Base-by-base conservation (phyloP, 2,113 vertebrate genomes). In the Tachysurus vachellii region DNA sequence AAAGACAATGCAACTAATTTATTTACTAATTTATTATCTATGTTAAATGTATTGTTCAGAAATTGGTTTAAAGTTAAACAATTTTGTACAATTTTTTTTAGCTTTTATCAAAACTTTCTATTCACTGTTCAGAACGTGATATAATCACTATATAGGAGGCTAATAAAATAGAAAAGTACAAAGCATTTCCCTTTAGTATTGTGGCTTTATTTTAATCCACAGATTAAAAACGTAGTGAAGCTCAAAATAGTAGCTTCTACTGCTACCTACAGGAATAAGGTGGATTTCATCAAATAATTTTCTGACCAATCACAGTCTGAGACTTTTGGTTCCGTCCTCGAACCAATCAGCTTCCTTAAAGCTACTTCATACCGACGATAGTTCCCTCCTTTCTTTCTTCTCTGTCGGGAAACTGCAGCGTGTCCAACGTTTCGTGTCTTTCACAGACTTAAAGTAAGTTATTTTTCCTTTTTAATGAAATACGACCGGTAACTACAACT, bases 361-460 rank as follows among this genome's bases (percentile, higher is more conserved):
- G 31, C 70, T 16, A 4, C 42, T 61, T 53, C 82, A 70, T 62
- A 10, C 57, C 10, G 26, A 12, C 61, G 11, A 31, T 23, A 4
- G 28, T 47, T 75, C 10, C 11, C 28, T 11, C 21, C 3, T 3
- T 47, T 71, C 47, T 57, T 66, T 86, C 89, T 91, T 89, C 88
- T 92, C 91, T 91, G 91, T 92, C 92, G 91, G 91, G 92, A 92
- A 91, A 89, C 86, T 91, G 66, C 77, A 94, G 96, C 95, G 96
- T 94, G 95, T 92, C 94, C 92, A 89, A 93, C 95, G 96, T 96
- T 96, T 96, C 96, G 96, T 94, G 96, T 96, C 96, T 95, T 14
- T 91, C 90, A 31, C 73, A 96, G 95, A 95, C 96, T 96, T 96
- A 96, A 96, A 96, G 96, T 96, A 93, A 94, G 96, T 94, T 19